A percentile compares a stretch with the other conserved stretches of the same genome.
phyloP scores from a whole-genome alignment of 2,113 vertebrate genomes.

The Nasalis larvatus region DNA sequence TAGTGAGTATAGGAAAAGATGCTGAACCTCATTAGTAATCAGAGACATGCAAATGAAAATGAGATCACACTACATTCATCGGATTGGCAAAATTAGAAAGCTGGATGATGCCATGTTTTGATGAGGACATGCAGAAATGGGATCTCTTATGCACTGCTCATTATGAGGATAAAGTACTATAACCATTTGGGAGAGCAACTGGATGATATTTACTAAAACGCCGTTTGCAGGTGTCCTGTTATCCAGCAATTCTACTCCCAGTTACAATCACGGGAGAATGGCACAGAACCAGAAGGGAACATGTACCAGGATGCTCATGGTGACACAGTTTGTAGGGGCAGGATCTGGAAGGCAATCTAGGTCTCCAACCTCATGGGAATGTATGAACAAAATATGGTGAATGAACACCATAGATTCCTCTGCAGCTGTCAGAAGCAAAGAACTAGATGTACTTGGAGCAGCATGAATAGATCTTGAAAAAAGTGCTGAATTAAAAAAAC shows the following conservation, averaged over 20 bases:
- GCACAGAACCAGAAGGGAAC: not conserved
- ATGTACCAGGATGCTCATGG: not conserved
- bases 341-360: conserved; percentile 3
- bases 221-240: not conserved
- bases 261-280: not conserved
- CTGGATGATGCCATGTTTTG: not conserved
- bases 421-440: not conserved
- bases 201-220: not conserved
- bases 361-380: not conserved
- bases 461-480: not conserved
- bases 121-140: not conserved
- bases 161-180: not conserved
- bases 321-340: not conserved
- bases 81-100: conserved; percentile 38
- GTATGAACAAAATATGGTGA: not conserved
- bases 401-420: not conserved
- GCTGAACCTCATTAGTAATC: not conserved
- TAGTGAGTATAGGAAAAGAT: conserved; percentile 27
- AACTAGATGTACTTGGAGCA: not conserved
- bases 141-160: not conserved
- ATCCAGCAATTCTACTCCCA: not conserved
- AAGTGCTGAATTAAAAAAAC: not conserved
- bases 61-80: conserved; percentile 16
- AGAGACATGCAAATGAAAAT: conserved; percentile 41
- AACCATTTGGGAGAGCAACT: not conserved